Percentiles rank a stretch among this genome's conserved stretches.
phyloP scores from a whole-genome alignment of 2,113 vertebrate species.

The Eurystomus gularis region DNA sequence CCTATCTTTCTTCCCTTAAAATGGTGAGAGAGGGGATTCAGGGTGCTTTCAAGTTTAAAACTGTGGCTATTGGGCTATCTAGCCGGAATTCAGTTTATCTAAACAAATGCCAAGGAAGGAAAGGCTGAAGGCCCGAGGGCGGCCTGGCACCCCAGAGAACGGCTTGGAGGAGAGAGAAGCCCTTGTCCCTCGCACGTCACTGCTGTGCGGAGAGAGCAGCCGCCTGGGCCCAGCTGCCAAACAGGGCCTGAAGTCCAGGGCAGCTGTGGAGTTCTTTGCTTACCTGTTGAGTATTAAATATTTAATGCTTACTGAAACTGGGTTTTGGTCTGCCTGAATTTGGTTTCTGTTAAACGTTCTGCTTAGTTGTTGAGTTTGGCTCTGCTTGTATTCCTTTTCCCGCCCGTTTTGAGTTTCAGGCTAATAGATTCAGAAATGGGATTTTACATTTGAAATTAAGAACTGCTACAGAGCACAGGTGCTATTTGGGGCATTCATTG shows the following conservation, averaged over 20 bases:
- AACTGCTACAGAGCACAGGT: background rate
- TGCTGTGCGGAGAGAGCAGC: background rate
- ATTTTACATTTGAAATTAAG: background rate
- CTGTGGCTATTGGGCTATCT: accelerated
- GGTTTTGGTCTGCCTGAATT: background rate
- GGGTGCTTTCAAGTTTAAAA: background rate
- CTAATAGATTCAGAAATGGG: background rate
- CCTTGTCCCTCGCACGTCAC: too few species aligned
- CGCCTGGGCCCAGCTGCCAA: accelerated
- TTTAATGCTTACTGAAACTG: background rate
- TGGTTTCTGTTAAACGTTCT: background rate
- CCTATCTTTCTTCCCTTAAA: background rate
- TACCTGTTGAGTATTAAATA: background rate
- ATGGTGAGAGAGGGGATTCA: background rate
- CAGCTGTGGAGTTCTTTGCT: background rate
- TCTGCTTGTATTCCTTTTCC: accelerated
- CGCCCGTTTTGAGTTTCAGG: background rate
- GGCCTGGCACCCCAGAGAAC: background rate
- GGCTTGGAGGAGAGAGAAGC: background rate
- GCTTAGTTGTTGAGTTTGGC: background rate
- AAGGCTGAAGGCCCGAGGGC: background rate
- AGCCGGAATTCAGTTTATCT: background rate
- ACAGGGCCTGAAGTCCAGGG: background rate
- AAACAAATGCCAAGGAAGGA: accelerated
- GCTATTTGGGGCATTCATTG: background rate